phyloP scores from a whole-genome alignment of 92 coral and sea anemone genomes.

The Parazoanthus atlanticus region DNA sequence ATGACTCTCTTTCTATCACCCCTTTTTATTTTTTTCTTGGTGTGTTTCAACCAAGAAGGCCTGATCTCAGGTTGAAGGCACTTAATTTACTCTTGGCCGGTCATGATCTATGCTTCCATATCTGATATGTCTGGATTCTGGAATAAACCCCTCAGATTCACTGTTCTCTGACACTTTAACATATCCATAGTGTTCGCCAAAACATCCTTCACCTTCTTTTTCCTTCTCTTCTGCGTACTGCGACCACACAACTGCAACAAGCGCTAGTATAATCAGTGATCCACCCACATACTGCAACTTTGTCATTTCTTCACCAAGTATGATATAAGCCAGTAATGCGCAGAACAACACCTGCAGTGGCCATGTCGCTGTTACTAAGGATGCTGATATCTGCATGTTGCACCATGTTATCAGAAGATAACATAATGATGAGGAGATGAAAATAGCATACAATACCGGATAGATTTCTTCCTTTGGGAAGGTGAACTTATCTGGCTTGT shows the following conservation, averaged over 20 bases:
- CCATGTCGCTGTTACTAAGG: constrained; percentile 86
- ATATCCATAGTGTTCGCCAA: constrained; percentile 54
- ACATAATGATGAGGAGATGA: constrained; percentile 75
- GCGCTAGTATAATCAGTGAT: constrained; percentile 63
- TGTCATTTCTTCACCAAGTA: constrained; percentile 72
- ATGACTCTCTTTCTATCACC: no score
- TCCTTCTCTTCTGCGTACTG: constrained; percentile 64
- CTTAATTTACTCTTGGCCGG: background rate
- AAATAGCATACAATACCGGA: constrained; percentile 77
- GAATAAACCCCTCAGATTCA: constrained; percentile 51
- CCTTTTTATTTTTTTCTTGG: no score
- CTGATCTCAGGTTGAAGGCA: no score
- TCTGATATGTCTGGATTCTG: constrained; percentile 37
- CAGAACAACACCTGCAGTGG: constrained; percentile 85
- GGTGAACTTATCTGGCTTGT: constrained; percentile 74
- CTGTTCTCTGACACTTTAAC: constrained; percentile 55
- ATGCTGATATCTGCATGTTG: constrained; percentile 86
- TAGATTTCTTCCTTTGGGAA: constrained; percentile 80
- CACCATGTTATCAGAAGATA: constrained; percentile 86
- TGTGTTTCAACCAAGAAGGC: no score
- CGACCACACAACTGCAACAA: constrained; percentile 81
- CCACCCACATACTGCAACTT: constrained; percentile 69
- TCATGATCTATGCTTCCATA: constrained; percentile 35
- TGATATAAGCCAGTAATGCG: constrained; percentile 73
- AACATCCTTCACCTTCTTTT: constrained; percentile 22